Evolutionary conservation across 1,140 invertebrate species (phyloP).

Genomic region (Drosophila watanabei): DNA sequence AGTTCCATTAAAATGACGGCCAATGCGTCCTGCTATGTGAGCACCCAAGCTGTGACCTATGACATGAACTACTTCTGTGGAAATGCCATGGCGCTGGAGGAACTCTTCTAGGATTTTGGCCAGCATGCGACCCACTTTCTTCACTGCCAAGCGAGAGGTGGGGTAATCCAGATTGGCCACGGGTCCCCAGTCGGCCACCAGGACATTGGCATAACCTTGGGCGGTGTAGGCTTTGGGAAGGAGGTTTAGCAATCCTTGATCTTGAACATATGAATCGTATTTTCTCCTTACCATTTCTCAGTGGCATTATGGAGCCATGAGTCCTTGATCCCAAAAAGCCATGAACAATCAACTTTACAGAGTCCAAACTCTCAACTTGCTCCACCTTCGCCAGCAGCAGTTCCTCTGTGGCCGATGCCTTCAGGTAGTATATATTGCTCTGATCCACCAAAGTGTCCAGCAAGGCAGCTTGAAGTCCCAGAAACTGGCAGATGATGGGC

Average conservation of each 20-base stretch:
- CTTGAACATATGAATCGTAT: not conserved
- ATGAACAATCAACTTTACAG: slow-evolving; percentile 78
- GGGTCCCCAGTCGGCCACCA: slow-evolving; percentile 77
- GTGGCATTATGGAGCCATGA: slow-evolving; percentile 72
- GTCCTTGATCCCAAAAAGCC: slow-evolving; percentile 68
- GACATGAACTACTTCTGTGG: slow-evolving; percentile 86
- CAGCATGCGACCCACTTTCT: slow-evolving; percentile 47
- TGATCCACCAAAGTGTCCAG: slow-evolving; percentile 44
- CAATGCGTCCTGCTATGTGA: slow-evolving; percentile 87
- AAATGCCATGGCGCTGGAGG: slow-evolving; percentile 63
- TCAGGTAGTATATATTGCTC: slow-evolving; percentile 73
- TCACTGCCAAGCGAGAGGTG: slow-evolving; percentile 56
- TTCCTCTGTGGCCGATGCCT: slow-evolving; percentile 9
- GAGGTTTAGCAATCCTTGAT: not conserved
- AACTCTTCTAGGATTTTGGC: slow-evolving; percentile 62
- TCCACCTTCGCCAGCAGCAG: slow-evolving; percentile 44
- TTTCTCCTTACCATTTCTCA: slow-evolving; percentile 65
- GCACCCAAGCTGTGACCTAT: slow-evolving; percentile 88
- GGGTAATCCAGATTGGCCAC: slow-evolving; percentile 72
- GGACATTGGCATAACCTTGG: slow-evolving; percentile 64
- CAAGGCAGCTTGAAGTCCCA: slow-evolving; percentile 33
- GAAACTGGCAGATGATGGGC: slow-evolving; percentile 47
- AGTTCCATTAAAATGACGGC: slow-evolving; percentile 86
- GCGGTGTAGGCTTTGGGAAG: slow-evolving; percentile 60
- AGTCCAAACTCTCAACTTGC: slow-evolving; percentile 9